Evolutionary conservation across 2,888 invertebrate genomes (phyloP).

Genomic region (Alviniconcha strummeri): DNA sequence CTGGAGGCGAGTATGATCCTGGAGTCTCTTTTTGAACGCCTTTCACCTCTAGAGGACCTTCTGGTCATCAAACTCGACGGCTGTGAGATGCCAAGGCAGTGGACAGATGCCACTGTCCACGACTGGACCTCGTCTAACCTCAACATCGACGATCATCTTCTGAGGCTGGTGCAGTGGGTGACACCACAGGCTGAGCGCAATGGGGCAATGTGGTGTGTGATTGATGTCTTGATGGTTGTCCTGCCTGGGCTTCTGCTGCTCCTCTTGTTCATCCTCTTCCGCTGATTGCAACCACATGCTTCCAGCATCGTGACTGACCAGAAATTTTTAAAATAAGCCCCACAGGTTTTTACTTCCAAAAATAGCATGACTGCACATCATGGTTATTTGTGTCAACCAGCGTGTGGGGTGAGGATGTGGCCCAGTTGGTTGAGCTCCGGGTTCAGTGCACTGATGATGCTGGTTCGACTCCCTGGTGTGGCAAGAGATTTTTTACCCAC

Average conservation of each 20-base stretch:
- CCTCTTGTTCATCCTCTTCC: not conserved
- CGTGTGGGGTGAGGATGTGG: not conserved
- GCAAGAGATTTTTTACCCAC: too few species aligned
- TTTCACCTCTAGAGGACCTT: not conserved
- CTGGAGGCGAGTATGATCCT: not conserved
- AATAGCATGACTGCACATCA: not conserved
- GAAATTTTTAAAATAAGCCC: not conserved
- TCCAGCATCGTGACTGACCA: not conserved
- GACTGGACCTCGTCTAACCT: conserved; percentile 15
- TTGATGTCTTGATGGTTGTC: not conserved
- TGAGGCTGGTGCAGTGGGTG: conserved; percentile 11
- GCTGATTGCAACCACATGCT: not conserved
- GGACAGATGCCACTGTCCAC: not conserved
- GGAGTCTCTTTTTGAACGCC: not conserved
- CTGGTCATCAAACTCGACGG: conserved; percentile 3
- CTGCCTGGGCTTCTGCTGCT: not conserved
- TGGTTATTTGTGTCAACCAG: not conserved
- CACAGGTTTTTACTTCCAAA: not conserved
- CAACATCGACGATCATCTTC: not conserved
- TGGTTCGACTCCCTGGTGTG: too few species aligned
- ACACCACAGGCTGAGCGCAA: not conserved
- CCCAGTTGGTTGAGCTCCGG: too few species aligned
- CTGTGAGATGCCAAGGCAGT: not conserved
- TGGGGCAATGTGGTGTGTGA: too few species aligned
- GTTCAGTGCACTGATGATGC: too few species aligned